These are phyloP conservation scores for Balaenoptera acutorostrata DNA, from an alignment of 2,113 vertebrate species.

Conservation along the genomic window DNA sequence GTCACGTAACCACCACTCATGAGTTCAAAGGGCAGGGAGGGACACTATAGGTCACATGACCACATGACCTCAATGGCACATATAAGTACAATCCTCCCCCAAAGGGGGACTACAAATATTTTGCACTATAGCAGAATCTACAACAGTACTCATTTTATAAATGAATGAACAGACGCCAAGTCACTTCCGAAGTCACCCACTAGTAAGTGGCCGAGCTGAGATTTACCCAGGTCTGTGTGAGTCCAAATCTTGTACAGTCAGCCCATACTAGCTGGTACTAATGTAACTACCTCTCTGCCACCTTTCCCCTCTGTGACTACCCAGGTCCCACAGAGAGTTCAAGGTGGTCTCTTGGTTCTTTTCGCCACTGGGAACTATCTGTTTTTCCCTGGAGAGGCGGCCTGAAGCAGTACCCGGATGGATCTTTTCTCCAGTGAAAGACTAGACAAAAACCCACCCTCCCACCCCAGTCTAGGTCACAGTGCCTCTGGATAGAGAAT, in stretches of 20 bases:
- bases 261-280: neutral
- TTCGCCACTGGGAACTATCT: no score
- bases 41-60: neutral
- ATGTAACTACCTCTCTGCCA: neutral
- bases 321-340: neutral
- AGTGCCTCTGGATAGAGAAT: rapidly evolving
- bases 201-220: rapidly evolving
- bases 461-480: no score
- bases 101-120: neutral
- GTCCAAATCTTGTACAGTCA: neutral
- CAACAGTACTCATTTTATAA: neutral
- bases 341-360: no score
- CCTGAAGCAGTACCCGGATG: rapidly evolving
- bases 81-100: no score
- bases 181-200: neutral
- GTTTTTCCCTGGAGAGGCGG: neutral
- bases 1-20: neutral
- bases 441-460: no score
- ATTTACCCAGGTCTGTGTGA: neutral
- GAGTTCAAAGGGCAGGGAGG: neutral
- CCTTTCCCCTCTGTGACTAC: neutral
- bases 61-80: rapidly evolving
- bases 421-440: neutral
- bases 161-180: neutral
- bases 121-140: neutral